These are phyloP conservation scores for Camelus bactrianus DNA, from an alignment of 2,113 vertebrate genomes.

Conservation along the genomic window DNA sequence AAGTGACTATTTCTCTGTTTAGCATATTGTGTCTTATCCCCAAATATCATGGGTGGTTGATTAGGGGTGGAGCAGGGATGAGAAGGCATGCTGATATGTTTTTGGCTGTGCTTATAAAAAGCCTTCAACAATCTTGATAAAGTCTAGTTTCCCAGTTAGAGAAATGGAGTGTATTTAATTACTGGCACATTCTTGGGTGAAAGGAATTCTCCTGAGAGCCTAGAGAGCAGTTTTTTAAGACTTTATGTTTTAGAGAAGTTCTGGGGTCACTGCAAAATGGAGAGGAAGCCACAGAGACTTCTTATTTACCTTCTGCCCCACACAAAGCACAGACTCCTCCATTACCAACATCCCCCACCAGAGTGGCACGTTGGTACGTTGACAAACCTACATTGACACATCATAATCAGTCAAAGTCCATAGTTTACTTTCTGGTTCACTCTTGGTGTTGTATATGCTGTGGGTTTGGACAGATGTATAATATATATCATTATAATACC, in stretches of 20 bases:
- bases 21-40: conserved; percentile 6
- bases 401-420: neutral
- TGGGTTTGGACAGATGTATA: neutral
- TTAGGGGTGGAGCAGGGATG: neutral
- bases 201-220: neutral
- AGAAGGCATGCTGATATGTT: neutral
- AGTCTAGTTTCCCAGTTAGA: neutral
- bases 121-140: conserved; percentile 7
- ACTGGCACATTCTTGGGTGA: neutral
- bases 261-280: neutral
- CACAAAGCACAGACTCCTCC: neutral
- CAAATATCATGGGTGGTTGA: neutral
- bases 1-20: neutral
- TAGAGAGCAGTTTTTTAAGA: neutral
- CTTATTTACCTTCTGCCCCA: neutral
- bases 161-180: neutral
- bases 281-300: neutral
- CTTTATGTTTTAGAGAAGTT: neutral
- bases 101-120: neutral
- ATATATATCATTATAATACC: neutral
- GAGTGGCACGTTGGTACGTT: neutral
- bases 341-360: neutral
- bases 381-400: neutral
- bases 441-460: neutral
- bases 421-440: neutral